Evolutionary conservation across 2,797 vertebrate species (phyloP).

Genomic region (Catamblyrhynchus diadema): DNA sequence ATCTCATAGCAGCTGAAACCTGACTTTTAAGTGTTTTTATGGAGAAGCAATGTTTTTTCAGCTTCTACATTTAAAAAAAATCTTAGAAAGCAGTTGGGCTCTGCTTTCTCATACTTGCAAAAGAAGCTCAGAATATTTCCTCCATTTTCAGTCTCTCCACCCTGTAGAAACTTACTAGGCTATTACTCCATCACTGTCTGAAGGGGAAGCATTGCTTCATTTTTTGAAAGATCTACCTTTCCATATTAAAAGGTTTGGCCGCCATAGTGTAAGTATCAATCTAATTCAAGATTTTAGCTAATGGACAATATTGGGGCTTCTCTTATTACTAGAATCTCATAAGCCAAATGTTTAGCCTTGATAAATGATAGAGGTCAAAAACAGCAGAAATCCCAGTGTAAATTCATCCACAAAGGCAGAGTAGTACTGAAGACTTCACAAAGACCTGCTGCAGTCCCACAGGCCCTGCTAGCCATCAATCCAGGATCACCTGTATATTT

Average conservation of each 20-base stretch:
- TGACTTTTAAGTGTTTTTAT: neutral
- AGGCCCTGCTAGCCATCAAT: rapidly evolving
- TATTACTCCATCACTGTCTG: neutral
- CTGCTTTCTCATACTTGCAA: neutral
- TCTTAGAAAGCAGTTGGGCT: neutral
- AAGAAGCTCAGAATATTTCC: neutral
- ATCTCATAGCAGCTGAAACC: neutral
- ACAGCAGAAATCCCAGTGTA: neutral
- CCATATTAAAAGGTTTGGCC: neutral
- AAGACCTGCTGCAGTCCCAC: neutral
- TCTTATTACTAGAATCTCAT: neutral
- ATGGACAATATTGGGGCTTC: neutral
- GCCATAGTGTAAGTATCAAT: neutral
- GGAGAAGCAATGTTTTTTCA: neutral
- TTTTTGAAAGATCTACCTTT: neutral
- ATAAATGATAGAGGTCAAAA: neutral
- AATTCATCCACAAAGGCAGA: neutral
- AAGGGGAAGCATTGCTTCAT: neutral
- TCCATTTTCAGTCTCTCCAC: neutral
- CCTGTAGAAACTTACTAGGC: neutral
- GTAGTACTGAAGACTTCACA: neutral
- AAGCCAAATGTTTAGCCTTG: neutral
- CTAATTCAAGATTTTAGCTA: neutral
- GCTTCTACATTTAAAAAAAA: neutral
- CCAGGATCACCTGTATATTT: neutral